A percentile compares a stretch with the other conserved stretches of the same genome.
Conservation (phyloP, 2,888 invertebrate species). For the Zele albiditarsus region DNA sequence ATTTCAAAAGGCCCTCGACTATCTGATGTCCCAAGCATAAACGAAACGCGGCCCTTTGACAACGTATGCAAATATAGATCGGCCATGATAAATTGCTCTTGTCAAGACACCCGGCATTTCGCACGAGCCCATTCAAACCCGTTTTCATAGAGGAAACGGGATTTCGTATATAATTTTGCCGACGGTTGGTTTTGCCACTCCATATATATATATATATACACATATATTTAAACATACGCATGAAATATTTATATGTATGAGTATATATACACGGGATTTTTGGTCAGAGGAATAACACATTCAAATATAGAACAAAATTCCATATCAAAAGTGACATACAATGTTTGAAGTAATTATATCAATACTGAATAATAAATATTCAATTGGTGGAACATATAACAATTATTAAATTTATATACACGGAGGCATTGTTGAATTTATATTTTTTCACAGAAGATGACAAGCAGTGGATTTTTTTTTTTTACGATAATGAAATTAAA, state of each 20-base stretch:
- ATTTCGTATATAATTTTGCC: slow-evolving; percentile 66
- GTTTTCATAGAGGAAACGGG: slow-evolving; percentile 62
- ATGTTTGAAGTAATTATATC: no score
- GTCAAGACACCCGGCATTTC: slow-evolving; percentile 72
- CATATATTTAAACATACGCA: background rate
- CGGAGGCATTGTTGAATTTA: no score
- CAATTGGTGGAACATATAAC: no score
- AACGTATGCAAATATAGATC: slow-evolving; percentile 73
- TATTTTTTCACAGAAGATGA: no score
- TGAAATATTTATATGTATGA: background rate
- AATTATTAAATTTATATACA: no score
- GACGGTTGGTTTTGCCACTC: slow-evolving; percentile 57
- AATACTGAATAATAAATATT: no score
- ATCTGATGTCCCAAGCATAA: slow-evolving; percentile 70
- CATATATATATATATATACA: background rate
- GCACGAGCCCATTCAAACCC: slow-evolving; percentile 70
- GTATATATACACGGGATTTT: background rate
- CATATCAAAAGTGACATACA: no score
- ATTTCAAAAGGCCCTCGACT: slow-evolving; percentile 72
- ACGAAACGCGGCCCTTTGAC: slow-evolving; percentile 68
- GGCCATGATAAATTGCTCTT: slow-evolving; percentile 73
- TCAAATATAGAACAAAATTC: no score
- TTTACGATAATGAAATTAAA: no score
- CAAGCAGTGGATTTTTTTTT: no score
- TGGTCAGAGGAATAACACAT: no score